Evolutionary conservation across 2,888 invertebrate genomes (phyloP), one percentile per base, ranked within the genome.

Genomic region (Leucozona laternaria): DNA sequence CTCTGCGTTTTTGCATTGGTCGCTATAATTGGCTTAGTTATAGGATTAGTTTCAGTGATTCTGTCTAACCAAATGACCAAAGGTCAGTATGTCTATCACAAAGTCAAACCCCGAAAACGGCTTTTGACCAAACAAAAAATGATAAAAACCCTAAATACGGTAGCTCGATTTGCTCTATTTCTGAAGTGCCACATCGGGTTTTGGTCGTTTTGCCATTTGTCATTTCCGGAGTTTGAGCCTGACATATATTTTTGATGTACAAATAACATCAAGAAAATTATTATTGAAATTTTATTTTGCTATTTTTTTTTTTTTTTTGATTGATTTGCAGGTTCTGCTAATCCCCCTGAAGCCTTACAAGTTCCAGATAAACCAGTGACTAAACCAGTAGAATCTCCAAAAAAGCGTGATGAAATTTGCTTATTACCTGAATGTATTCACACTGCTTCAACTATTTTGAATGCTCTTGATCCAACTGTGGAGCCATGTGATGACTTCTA

Each of bases 401-500:
- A 70, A 60, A 75, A 88, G 86, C 60, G 7, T 11, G 91, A 92
- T 13, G 91, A 93, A 10, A 91, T 96, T 17, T 98, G 98, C 92
- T 93, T 95, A 79, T 94, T 95, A 0, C 94, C 96, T 11, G 97
- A 96, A 89, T 98, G 98, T 93, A 94, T 97, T 70, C 95, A 96
- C 90, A 95, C 93, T 92, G 96, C 96, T 2, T 95, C 96, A 4
- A 93, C 94, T 64, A 93, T 96, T 22, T 91, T 96, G 73, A 93
- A 94, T 79, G 95, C 95, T 89, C 95, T 96, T 94, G 95, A 96
- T 89, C 89, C 92, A 4, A 91, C 92, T 3, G 94, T 95, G 0
- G 95, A 96, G 87, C 96, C 96, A 0, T 96, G 96, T 90, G 96
- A 96, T 89, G 95, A 96, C 91, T 96, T 96, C 91, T 96, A 96